Evolutionary conservation across 2,113 vertebrate species (phyloP), one percentile per base, ranked within the genome.

Genomic region (Morone chrysops): DNA sequence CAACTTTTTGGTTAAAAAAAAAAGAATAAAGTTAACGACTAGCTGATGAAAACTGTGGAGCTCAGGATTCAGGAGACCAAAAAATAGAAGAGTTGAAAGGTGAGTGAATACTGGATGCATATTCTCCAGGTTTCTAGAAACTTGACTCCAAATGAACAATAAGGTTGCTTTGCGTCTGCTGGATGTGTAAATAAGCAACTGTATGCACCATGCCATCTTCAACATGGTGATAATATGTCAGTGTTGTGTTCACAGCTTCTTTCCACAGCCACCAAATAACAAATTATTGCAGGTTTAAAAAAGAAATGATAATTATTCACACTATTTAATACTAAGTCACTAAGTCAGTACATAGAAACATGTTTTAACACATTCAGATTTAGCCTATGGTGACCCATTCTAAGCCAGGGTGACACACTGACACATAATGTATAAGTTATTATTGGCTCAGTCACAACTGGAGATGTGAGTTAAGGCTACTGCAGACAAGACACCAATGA

Each of bases 351-450:
- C 31, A 31, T 31, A 31, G 14, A 69, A 50, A 70, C 22, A 83
- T 63, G n/a, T 63, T 63, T 17, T 43, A 65, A 22, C 60, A 57
- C 16, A 65, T 13, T 51, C 53, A 18, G 70, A 74, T 16, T 38
- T 18, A 17, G 43, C 2, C 20, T 12, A 43, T 6, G 8, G 4
- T 60, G 45, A 56, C 6, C 5, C 14, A 62, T 31, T 48, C 22
- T 11, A 8, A 18, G 16, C 31, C 56, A 45, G 22, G 14, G 14
- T 36, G 17, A 45, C 17, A 53, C 13, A 25, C 6, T 41, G 43
- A 43, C 57, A 16, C 45, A 57, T 36, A 14, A 43, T 47, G 31
- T 17, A 60, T 0, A 16, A 43, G 61, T 59, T 60, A 54, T 38
- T 20, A 14, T 59, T 6, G 31, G 66, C 45, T 43, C 1, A 72